phyloP scores from a whole-genome alignment of 2,888 invertebrate species.

The Eumerus sabulonum region DNA sequence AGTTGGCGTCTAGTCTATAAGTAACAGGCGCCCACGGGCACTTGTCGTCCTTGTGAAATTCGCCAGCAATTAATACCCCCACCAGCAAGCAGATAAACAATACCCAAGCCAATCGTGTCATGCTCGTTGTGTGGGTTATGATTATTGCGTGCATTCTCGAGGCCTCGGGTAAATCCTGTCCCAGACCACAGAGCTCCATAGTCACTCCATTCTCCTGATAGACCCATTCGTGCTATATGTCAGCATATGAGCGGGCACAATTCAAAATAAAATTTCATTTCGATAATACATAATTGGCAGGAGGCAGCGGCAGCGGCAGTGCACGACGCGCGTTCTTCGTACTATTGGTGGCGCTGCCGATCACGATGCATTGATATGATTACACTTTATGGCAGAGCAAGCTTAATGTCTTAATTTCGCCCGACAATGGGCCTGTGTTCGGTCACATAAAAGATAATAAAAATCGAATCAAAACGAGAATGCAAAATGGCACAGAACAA shows the following conservation, averaged over 20 bases:
- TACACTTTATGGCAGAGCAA: conserved; percentile 59
- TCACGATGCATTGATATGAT: conserved; percentile 68
- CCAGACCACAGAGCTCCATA: too few species aligned
- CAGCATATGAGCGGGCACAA: conserved; percentile 22
- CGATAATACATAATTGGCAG: conserved; percentile 55
- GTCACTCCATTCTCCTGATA: too few species aligned
- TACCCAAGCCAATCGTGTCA: too few species aligned
- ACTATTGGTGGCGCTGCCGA: conserved; percentile 62
- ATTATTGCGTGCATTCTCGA: too few species aligned
- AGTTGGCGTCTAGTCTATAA: too few species aligned
- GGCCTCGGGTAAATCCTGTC: too few species aligned
- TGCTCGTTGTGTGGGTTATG: too few species aligned
- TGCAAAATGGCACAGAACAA: conserved; percentile 60
- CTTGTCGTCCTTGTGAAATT: too few species aligned
- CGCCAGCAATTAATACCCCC: too few species aligned
- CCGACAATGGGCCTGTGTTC: conserved; percentile 35
- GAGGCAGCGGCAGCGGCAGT: not conserved
- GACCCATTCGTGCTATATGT: too few species aligned
- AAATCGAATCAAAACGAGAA: conserved; percentile 52
- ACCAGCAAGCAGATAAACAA: too few species aligned
- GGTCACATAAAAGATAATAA: conserved; percentile 8
- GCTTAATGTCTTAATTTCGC: conserved; percentile 68
- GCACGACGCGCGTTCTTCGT: conserved; percentile 5
- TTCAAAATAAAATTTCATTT: conserved; percentile 63
- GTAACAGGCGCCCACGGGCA: too few species aligned